Conservation (phyloP, 2,888 invertebrate genomes). For the Andrena marginata region DNA sequence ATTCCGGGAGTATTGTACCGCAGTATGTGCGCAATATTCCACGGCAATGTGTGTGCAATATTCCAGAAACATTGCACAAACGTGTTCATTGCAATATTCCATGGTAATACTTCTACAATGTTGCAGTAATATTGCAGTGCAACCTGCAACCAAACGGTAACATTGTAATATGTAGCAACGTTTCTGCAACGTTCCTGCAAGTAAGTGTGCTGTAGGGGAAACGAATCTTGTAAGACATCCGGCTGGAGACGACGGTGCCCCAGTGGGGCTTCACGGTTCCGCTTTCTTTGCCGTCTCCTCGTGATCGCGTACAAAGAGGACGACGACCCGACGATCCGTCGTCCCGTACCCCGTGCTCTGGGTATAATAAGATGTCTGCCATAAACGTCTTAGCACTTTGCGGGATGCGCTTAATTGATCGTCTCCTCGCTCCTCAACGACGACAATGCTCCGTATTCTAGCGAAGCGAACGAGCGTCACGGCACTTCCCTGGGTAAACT, state of each 20-base stretch:
- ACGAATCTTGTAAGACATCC: constrained; percentile 79
- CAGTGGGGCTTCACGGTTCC: constrained; percentile 72
- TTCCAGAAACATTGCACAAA: too few species aligned
- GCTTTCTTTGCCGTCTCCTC: constrained; percentile 64
- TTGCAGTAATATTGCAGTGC: too few species aligned
- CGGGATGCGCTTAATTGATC: constrained; percentile 83
- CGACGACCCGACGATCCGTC: constrained; percentile 69
- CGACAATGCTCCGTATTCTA: constrained; percentile 22
- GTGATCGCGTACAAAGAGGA: constrained; percentile 62
- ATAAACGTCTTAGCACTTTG: constrained; percentile 84
- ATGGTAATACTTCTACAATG: too few species aligned
- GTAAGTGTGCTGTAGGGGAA: too few species aligned
- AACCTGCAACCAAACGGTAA: too few species aligned
- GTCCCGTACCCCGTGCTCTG: constrained; percentile 53
- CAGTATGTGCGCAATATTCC: too few species aligned
- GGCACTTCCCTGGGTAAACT: constrained; percentile 40
- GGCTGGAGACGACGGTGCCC: constrained; percentile 61
- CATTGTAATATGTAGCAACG: too few species aligned
- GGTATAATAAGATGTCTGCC: constrained; percentile 82
- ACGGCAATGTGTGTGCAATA: too few species aligned
- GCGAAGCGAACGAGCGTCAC: constrained; percentile 46
- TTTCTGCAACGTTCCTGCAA: too few species aligned
- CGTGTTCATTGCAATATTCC: too few species aligned
- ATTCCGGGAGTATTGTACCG: too few species aligned
- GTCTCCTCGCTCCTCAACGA: constrained; percentile 60